Base-by-base conservation (phyloP, 92 coral and sea anemone genomes). In the Heteractis magnifica region DNA sequence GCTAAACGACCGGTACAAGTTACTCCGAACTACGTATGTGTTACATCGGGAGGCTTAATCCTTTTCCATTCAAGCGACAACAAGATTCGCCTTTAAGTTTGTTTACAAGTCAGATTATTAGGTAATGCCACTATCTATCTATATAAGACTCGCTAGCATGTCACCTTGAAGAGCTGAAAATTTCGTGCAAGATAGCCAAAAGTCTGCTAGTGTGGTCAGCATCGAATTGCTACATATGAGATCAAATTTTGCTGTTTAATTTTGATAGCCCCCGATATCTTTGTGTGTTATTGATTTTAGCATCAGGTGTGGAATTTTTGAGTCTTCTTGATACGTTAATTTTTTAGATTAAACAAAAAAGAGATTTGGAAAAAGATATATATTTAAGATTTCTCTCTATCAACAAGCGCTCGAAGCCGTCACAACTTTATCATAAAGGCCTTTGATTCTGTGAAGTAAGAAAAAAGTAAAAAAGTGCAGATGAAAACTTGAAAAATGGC, bases 41-140 rank as follows among this genome's bases (percentile, higher is more conserved):
- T 65, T 65, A 65, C 72, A 18, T 65, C 20, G 72, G 65, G 26
- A 65, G 53, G 3, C 53, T 15, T 77, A 77, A 52, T 20, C 81
- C 68, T 60, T 62, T 51, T 65, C 8, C 8, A 79, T 59, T 79
- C 55, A 0, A 80, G 70, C 70, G 21, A 8, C 9, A n/a, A 68
- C 51, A 81, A 15, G 55, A 8, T 49, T 44, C 52, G 56, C 12
- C 49, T 59, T 20, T 6, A 20, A 70, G 65, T 20, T 81, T 65
- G 84, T 68, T 68, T 68, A 81, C 84, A 75, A 68, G 84, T 68
- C 14, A 44, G 73, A 81, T 81, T 81, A 81, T 81, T 65, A 81
- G 77, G 21, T 21, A 81, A 23, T 68, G 77, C 62, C 52, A 34
- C 81, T 14, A 78, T 78, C 81, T 77, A 77, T 59, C 81, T 55